Base-by-base conservation (phyloP, 2,888 invertebrate species). In the Calameuta filiformis region DNA sequence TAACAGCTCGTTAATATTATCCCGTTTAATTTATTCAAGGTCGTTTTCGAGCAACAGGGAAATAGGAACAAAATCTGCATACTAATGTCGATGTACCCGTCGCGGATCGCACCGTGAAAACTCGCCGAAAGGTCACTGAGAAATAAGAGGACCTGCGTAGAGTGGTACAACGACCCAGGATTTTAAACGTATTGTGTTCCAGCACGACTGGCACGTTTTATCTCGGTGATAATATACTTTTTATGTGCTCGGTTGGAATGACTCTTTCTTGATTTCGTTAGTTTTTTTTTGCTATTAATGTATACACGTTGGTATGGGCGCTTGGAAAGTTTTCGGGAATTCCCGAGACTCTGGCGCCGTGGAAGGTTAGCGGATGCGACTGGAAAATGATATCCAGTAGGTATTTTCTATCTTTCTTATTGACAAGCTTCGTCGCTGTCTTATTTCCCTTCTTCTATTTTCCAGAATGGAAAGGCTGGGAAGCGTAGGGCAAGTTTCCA, bases 1-100 rank as follows among this genome's bases (percentile, higher is more conserved):
- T 56, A 56, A 56, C 56, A 23, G 2, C 56, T 56, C 56, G 56
- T 9, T 56, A 56, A 23, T 56, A 56, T 9, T 23, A 23, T 56
- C 56, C 56, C 23, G 23, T 56, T 74, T 74, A 74, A 74, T 74
- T 74, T 74, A 74, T 74, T 74, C 74, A 74, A 74, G 74, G 74
- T 40, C 74, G 35, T 35, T 30, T 15, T 35, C 34, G n/a, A 34
- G 3, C 23, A 74, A 35, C 37, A 35, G 35, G 74, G n/a, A 74
- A 74, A 74, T 35, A 74, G 35, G 35, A 74, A 74, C 74, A 9
- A 35, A 35, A 74, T 74, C 37, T 74, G 74, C 74, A 74, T 74
- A 74, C 74, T 31, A 6, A 31, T 9, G 71, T 31, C 71, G 71
- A 9, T 56, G 23, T 56, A 56, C 56, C 9, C 56, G 23, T 56